These are phyloP conservation scores for Drosophila nr. medialis DNA, from an alignment of 2,888 invertebrate species.

Conservation along the genomic window DNA sequence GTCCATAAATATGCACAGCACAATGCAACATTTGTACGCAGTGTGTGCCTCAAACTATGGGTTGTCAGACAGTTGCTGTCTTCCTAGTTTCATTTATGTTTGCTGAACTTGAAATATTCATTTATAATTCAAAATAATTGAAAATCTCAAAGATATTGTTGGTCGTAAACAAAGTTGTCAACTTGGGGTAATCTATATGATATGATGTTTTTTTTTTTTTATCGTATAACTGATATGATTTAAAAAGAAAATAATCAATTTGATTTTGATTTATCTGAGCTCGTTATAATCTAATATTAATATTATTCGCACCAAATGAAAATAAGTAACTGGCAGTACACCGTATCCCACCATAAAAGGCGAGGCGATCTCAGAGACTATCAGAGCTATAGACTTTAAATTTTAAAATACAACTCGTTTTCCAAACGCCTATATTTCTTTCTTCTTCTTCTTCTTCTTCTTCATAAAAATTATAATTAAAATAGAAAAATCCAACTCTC, in stretches of 20 bases:
- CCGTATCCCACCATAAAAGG: not conserved
- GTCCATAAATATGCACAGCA: conserved; percentile 58
- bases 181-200: not conserved
- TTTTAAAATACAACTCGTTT: not conserved
- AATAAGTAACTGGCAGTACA: too few relatives aligned
- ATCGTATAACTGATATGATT: too few relatives aligned
- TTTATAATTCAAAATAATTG: not conserved
- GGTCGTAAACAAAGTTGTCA: not conserved
- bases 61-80: not conserved
- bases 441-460: not conserved
- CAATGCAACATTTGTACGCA: conserved; percentile 16
- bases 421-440: not conserved
- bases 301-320: too few relatives aligned
- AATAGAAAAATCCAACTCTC: not conserved
- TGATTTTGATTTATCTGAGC: too few relatives aligned
- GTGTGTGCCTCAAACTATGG: not conserved
- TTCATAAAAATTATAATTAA: too few relatives aligned
- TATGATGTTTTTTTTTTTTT: too few relatives aligned
- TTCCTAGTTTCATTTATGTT: not conserved
- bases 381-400: not conserved
- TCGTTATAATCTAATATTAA: too few relatives aligned
- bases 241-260: too few relatives aligned
- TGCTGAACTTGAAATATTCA: not conserved
- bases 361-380: not conserved
- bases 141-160: not conserved